Evolutionary conservation across 2,113 vertebrate genomes (phyloP), one percentile per base, ranked within the genome.

Genomic region (Cheirogaleus medius): DNA sequence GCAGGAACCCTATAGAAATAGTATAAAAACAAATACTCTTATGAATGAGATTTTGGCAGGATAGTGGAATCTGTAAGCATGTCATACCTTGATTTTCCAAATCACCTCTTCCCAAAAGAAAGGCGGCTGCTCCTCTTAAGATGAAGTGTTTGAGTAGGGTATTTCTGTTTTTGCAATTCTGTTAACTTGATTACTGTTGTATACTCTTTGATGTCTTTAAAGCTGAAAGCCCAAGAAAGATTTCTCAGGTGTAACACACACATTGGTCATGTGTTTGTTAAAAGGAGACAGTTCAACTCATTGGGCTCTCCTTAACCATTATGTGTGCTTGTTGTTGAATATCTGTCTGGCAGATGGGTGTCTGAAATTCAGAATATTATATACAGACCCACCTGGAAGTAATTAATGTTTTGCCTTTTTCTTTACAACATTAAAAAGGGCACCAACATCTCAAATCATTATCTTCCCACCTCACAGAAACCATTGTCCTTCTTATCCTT

Each of bases 81-180:
- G 60, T 89, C n/a, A 81, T 39, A 56, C 32, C 58, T 91, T 49
- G 21, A 64, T 54, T 89, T 95, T 96, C 95, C 18, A 89, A 27
- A 58, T 39, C 12, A 56, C 13, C 68, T 60, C 81, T 93, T 91
- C 12, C n/a, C 47, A 29, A 42, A 85, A 78, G 58, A 83, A 94
- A 73, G 52, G 34, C 14, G 58, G 8, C 37, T 87, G 18, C 14
- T 86, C 37, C 12, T 77, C 20, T 93, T 91, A 82, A 56, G 54
- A 47, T 37, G n/a, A 92, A 84, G 14, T 47, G 32, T 93, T 64
- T 80, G 86, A 64, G 64, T 82, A 58, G 14, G 25, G 6, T 85
- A 60, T 83, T 81, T 58, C 60, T 95, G 23, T 54, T 32, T 77
- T 94, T 95, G 21, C 90, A 81, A 39, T 85, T 87, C 14, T 94